Evolutionary conservation across 2,797 vertebrate species (phyloP), one percentile per base, ranked within the genome.

Genomic region (Etheostoma perlongum): DNA sequence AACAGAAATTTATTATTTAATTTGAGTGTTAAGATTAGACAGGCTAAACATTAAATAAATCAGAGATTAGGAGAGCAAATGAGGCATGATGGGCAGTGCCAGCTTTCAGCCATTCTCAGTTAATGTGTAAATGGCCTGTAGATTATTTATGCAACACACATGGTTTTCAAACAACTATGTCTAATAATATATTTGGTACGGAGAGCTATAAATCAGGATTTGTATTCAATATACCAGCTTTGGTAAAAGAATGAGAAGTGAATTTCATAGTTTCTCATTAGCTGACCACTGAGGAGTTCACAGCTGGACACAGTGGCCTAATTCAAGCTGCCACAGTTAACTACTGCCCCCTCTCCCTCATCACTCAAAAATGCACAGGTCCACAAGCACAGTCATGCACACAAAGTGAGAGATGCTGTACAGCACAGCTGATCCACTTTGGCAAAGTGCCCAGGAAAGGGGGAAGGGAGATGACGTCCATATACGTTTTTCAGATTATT

Each of bases 301-400:
- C 92, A 93, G 84, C 86, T 92, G 87, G 82, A 73, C 67, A 66
- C 19, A 18, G 67, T 83, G 83, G 86, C 85, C 89, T 89, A 79
- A 88, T 89, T 88, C 30, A 0, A 75, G 36, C 67, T 67, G 72
- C 52, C 44, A 75, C 60, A 1, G 19, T 72, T 80, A 47, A 33
- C 55, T 30, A 44, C 52, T 9, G 18, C 55, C 51, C 76, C 64
- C 60, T 58, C 75, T 55, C 48, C 71, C 72, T 54, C 54, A 83
- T 67, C 81, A 75, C 59, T 67, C 9, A 25, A 33, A 67, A 33
- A 72, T 10, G 23, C 47, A 75, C n/a, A 74, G 23, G n/a, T 72
- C 27, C 58, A 58, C 33, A 33, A 30, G 23, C 30, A 52, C 55
- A 76, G 21, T 23, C n/a, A 63, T 9, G 47, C 18, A 75, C 63